These are phyloP conservation scores for Cyclura pinguis DNA, from an alignment of 2,797 vertebrate genomes.

Conservation along the genomic window DNA sequence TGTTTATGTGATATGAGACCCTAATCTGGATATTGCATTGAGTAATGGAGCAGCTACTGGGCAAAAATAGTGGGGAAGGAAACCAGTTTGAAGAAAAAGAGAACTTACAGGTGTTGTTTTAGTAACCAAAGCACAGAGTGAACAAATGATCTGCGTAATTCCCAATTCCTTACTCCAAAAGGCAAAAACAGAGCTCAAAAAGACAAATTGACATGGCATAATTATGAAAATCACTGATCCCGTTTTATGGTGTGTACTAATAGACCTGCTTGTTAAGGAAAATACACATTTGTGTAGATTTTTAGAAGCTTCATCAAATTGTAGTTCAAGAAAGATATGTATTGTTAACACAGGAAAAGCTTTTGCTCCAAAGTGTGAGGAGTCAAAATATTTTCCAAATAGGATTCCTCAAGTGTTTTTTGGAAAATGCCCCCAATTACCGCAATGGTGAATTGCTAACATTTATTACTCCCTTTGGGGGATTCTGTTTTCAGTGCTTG, in stretches of 20 bases:
- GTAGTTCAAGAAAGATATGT: too few species aligned
- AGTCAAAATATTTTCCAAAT: conserved; percentile 4
- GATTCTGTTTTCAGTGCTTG: conserved; percentile 1
- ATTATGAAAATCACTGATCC: background rate
- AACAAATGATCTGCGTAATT: background rate
- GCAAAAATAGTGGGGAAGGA: background rate
- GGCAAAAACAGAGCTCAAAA: background rate
- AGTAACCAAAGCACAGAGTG: background rate
- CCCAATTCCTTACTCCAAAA: background rate
- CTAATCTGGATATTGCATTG: background rate
- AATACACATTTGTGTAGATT: background rate
- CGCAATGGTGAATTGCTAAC: background rate
- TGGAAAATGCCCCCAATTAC: background rate
- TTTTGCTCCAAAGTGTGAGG: background rate
- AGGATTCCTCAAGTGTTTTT: background rate
- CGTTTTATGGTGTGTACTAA: background rate
- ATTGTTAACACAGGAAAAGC: background rate
- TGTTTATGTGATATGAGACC: background rate
- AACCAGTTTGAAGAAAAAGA: background rate
- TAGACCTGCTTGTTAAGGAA: background rate
- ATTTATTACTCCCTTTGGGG: background rate
- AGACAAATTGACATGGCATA: background rate
- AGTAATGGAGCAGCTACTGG: background rate
- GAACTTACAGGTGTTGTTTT: background rate
- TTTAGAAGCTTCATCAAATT: background rate